These are phyloP conservation scores for Felis catus DNA, from an alignment of 2,113 vertebrate genomes.

Conservation along the genomic window DNA sequence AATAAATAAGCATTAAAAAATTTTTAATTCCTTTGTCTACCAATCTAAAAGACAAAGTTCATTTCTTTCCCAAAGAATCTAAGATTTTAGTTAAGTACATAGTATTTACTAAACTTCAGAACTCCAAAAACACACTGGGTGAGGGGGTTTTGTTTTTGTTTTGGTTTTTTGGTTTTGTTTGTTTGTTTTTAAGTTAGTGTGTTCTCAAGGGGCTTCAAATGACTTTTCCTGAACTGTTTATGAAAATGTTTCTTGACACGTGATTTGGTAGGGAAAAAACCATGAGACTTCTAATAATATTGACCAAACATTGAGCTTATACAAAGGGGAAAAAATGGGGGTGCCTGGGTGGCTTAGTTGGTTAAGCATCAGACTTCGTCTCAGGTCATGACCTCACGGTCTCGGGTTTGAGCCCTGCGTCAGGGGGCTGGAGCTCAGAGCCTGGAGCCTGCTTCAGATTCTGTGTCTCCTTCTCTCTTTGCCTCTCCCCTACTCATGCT, in stretches of 20 bases:
- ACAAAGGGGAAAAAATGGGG: not conserved
- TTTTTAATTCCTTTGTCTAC: not conserved
- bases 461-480: no score
- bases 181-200: not conserved
- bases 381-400: no score
- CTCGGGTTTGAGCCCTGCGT: no score
- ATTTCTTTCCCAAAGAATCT: slow-evolving; percentile 50
- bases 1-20: no score
- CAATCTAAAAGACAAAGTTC: not conserved
- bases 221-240: not conserved
- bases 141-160: not conserved
- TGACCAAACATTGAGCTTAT: not conserved
- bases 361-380: no score
- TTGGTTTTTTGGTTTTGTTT: no score
- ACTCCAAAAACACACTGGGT: not conserved
- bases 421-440: no score
- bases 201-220: slow-evolving; percentile 35
- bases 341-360: no score
- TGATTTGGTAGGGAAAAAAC: not conserved
- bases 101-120: slow-evolving; percentile 1
- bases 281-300: not conserved
- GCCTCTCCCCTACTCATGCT: no score
- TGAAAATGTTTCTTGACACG: slow-evolving; percentile 2
- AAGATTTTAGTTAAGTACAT: slow-evolving; percentile 49
- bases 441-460: no score